These are phyloP conservation scores for Phylloscopus trochiloides DNA, from an alignment of 2,113 vertebrate genomes.

Conservation along the genomic window DNA sequence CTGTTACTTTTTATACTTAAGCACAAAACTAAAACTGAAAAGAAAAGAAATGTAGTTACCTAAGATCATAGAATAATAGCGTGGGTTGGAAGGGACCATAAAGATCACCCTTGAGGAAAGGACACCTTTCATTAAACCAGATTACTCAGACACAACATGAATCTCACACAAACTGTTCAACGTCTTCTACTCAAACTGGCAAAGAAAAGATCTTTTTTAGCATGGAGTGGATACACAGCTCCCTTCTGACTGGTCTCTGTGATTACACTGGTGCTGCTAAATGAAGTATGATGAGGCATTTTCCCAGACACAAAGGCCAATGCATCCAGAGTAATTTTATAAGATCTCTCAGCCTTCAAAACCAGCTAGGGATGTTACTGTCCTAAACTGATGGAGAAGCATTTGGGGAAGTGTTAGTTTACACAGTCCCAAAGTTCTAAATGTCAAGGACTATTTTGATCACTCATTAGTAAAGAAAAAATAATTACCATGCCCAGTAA, in stretches of 20 bases:
- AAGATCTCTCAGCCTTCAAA: background rate
- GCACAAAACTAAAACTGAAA: background rate
- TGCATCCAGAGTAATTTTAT: background rate
- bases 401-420: background rate
- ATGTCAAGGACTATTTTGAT: background rate
- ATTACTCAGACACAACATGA: background rate
- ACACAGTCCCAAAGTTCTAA: background rate
- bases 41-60: background rate
- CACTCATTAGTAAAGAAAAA: background rate
- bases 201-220: background rate
- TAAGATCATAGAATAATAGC: background rate
- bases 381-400: background rate
- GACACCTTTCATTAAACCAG: background rate
- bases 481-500: background rate
- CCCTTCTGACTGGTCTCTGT: background rate
- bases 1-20: background rate
- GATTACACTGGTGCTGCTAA: background rate
- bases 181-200: background rate
- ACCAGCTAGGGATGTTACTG: background rate
- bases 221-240: background rate
- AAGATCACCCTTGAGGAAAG: background rate
- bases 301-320: background rate
- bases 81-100: accelerated
- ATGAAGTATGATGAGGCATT: background rate
- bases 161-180: background rate